Evolutionary conservation across 1,140 invertebrate species (phyloP).

Genomic region (Drosophila ercepeae): DNA sequence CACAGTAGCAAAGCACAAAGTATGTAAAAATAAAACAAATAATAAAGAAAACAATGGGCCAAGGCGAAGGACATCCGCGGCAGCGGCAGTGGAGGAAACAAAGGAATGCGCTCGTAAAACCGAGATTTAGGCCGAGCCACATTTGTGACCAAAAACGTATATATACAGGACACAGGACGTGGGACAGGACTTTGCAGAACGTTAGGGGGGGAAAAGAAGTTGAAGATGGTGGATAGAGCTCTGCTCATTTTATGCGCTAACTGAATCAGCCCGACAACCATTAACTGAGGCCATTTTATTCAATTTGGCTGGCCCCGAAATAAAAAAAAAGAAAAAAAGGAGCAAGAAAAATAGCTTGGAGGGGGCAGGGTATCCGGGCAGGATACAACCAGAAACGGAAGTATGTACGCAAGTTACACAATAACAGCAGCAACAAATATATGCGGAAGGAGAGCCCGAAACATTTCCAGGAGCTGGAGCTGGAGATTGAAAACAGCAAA

Average conservation of each 20-base stretch:
- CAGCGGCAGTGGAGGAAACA: slow-evolving; percentile 18
- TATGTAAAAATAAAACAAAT: slow-evolving; percentile 82
- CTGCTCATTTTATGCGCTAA: slow-evolving; percentile 81
- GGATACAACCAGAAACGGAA: slow-evolving; percentile 61
- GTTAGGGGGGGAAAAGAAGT: slow-evolving; percentile 6
- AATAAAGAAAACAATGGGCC: slow-evolving; percentile 77
- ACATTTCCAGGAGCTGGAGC: slow-evolving; percentile 7
- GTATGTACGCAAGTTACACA: slow-evolving; percentile 80
- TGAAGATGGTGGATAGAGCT: slow-evolving; percentile 48
- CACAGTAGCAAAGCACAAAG: no score
- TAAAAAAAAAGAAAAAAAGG: slow-evolving; percentile 15
- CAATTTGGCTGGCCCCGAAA: slow-evolving; percentile 65
- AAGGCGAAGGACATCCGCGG: slow-evolving; percentile 27
- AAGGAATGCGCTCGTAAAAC: slow-evolving; percentile 79
- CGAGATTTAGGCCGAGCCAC: slow-evolving; percentile 80
- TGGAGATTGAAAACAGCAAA: slow-evolving; percentile 17
- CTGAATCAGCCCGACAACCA: slow-evolving; percentile 81
- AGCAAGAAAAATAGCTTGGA: neutral
- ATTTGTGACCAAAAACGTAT: slow-evolving; percentile 73
- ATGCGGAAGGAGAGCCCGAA: neutral
- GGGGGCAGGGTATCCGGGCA: neutral
- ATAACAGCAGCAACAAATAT: slow-evolving; percentile 35
- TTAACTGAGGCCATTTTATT: slow-evolving; percentile 81
- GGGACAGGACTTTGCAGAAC: slow-evolving; percentile 6
- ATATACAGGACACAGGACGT: slow-evolving; percentile 9